phyloP scores from a whole-genome alignment of 2,797 vertebrate species.

The Sebastes minor region DNA sequence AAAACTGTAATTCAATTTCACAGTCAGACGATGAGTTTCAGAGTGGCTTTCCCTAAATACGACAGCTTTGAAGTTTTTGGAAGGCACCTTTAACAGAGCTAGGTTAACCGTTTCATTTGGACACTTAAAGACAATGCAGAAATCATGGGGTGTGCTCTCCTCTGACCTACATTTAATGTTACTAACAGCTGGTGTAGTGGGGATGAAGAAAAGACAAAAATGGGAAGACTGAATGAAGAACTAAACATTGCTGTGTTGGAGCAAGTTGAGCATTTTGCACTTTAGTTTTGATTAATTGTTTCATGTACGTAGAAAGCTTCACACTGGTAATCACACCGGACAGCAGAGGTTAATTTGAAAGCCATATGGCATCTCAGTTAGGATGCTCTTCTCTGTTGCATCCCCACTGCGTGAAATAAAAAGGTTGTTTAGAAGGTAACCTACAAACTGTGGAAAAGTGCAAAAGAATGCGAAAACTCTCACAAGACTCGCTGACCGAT shows the following conservation, averaged over 20 bases:
- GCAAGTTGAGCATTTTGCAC: not conserved
- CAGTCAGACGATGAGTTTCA: conserved; percentile 14
- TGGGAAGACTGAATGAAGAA: not conserved
- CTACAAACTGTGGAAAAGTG: not conserved
- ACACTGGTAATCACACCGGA: not conserved
- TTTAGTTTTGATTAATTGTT: not conserved
- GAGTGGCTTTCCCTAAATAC: not conserved
- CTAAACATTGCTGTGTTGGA: not conserved
- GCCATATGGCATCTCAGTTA: not conserved
- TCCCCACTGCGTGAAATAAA: not conserved
- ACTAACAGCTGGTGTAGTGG: conserved; percentile 14
- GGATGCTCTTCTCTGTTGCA: not conserved
- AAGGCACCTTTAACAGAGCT: not conserved
- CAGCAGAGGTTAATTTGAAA: conserved; percentile 5
- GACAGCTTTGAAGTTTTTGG: not conserved
- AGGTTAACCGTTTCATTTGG: not conserved
- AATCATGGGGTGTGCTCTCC: conserved; percentile 6
- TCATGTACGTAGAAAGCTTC: not conserved
- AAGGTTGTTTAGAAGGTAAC: not conserved
- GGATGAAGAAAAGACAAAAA: not conserved
- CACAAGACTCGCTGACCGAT: not conserved
- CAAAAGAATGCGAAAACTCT: no score
- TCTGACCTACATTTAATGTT: conserved; percentile 30
- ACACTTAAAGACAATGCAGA: not conserved
- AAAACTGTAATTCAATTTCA: conserved; percentile 59